Evolutionary conservation across 53 echinoderm and acorn worm species (phyloP), one percentile per base, ranked within the genome.

Genomic region (Luidia sarsii): DNA sequence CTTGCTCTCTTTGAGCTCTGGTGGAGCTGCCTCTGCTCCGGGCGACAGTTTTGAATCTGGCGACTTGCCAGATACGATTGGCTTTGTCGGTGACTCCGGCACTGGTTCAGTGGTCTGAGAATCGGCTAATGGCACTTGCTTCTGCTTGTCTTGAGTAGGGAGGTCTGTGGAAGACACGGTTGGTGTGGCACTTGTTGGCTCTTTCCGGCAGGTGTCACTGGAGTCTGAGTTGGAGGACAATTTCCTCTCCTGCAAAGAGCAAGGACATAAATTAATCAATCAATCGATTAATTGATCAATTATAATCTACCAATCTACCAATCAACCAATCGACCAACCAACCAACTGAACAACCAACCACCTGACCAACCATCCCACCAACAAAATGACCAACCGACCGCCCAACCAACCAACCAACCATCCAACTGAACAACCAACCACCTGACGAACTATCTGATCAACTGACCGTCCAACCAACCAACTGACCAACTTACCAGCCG

Each of bases 121-220:
- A 50, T 20, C 10, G 4, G 50, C 4, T 70, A 57, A 57, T 30
- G 59, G 59, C 59, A 52, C 70, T 34, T 70, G 50, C 32, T n/a
- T 41, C 3, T 4, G 32, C 19, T 50, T 11, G 28, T 70, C 31
- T 4, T 19, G 45, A 2, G 57, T 2, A 13, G 57, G 36, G n/a
- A 45, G 29, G 21, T 77, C 77, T 41, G 59, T 16, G 36, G 77
- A 77, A 77, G 77, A 77, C 77, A 77, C 77, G 59, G 16, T 28
- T 61, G 77, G 77, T 45, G 32, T 18, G 77, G 77, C 77, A 77
- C 77, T 19, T 9, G 61, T n/a, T 61, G 77, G 77, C 33, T 77
- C 77, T 61, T 32, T 77, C 77, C 77, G 59, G 61, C 20, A 13
- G 41, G 77, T 41, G 60, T 77, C 77, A 10, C 77, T 46, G 31